phyloP scores from a whole-genome alignment of 2,113 vertebrate genomes.

The Dipodomys ordii region DNA sequence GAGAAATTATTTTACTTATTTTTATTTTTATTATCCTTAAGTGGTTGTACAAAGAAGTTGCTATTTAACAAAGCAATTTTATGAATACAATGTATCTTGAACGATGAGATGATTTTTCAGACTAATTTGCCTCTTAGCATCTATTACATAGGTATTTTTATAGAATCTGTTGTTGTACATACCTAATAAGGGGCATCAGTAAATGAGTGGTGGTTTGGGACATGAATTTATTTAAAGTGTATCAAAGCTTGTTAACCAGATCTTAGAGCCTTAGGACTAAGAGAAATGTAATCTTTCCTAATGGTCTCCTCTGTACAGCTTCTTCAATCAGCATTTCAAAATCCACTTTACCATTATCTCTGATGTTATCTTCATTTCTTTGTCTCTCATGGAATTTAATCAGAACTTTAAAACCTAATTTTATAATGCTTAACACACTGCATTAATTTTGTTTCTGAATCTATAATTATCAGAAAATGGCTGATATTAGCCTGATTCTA shows the following conservation, averaged over 20 bases:
- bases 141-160: background rate
- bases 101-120: background rate
- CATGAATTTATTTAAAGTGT: background rate
- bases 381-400: conserved; percentile 75
- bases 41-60: too few relatives aligned
- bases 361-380: conserved; percentile 70
- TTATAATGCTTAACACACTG: conserved; percentile 64
- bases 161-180: background rate
- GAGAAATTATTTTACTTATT: too few relatives aligned
- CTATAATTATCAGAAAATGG: conserved; percentile 50
- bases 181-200: background rate
- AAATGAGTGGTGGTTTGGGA: background rate
- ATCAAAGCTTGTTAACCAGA: background rate
- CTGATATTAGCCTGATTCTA: background rate
- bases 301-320: background rate
- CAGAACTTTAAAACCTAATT: conserved; percentile 71
- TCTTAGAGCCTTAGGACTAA: background rate
- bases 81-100: background rate
- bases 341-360: conserved; percentile 49
- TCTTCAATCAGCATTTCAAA: conserved; percentile 65
- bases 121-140: background rate
- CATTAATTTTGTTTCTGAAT: conserved; percentile 71
- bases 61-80: too few relatives aligned
- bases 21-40: too few relatives aligned
- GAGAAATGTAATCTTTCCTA: conserved; percentile 12